Evolutionary conservation across 2,888 invertebrate species (phyloP).

Genomic region (Diachrysia chrysitis): DNA sequence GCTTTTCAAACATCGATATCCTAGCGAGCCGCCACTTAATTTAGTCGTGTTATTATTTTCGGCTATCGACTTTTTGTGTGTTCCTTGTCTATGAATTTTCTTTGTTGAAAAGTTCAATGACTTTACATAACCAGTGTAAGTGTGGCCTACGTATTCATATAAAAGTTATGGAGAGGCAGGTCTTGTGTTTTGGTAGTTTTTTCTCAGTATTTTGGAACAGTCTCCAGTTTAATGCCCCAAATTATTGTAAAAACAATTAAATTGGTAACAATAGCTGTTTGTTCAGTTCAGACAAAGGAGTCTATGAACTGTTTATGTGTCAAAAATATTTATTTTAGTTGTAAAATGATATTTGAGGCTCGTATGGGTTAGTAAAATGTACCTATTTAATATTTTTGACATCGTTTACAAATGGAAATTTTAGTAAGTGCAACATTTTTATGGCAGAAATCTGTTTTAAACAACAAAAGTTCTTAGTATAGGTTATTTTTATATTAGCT

Average conservation of each 20-base stretch:
- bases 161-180: constrained; percentile 37
- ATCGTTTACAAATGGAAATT: not conserved
- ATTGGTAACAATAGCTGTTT: constrained; percentile 57
- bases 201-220: constrained; percentile 62
- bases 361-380: constrained; percentile 30
- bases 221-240: constrained; percentile 56
- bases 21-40: constrained; percentile 41
- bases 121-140: constrained; percentile 55
- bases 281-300: constrained; percentile 54
- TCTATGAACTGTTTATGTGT: constrained; percentile 58
- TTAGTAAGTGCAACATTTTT: not conserved
- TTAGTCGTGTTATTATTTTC: constrained; percentile 50
- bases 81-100: constrained; percentile 63
- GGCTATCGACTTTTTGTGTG: constrained; percentile 47
- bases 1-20: constrained; percentile 30
- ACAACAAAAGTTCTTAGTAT: not conserved
- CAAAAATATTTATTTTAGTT: constrained; percentile 55
- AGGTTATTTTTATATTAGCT: no score
- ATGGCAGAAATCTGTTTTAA: not conserved
- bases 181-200: constrained; percentile 54
- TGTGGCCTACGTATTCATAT: constrained; percentile 49
- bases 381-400: no score
- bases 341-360: constrained; percentile 51
- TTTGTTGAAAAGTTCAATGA: constrained; percentile 73
- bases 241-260: constrained; percentile 58